These are phyloP conservation scores for Moxostoma hubbsi DNA, from an alignment of 2,797 vertebrate species.

Conservation along the genomic window DNA sequence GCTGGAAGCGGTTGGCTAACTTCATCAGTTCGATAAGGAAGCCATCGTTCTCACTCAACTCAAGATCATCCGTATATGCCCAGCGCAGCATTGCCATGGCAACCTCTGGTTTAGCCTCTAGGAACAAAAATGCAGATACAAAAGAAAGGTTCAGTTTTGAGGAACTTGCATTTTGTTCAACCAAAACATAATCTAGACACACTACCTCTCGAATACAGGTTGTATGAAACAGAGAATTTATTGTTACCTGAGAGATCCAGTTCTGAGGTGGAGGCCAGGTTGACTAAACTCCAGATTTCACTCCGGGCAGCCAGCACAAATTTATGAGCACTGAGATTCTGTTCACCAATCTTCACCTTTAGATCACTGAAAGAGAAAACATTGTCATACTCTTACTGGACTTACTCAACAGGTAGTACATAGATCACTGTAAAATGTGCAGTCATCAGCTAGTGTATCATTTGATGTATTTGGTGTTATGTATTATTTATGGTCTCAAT, in stretches of 20 bases:
- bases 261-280: slow-evolving; percentile 85
- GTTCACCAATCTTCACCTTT: slow-evolving; percentile 88
- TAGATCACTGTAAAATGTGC: background rate
- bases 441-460: background rate
- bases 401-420: slow-evolving; percentile 7
- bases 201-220: background rate
- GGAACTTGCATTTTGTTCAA: background rate
- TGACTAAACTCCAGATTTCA: slow-evolving; percentile 91
- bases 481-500: background rate
- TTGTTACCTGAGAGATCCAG: slow-evolving; percentile 93
- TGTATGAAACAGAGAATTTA: background rate
- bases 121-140: background rate
- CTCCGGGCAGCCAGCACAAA: slow-evolving; percentile 96
- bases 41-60: slow-evolving; percentile 89
- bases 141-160: background rate
- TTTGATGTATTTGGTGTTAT: slow-evolving; percentile 6
- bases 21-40: slow-evolving; percentile 98
- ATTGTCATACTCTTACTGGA: background rate
- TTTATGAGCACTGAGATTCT: slow-evolving; percentile 87
- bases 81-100: slow-evolving; percentile 94
- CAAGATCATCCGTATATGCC: slow-evolving; percentile 95
- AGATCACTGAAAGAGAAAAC: slow-evolving; percentile 82
- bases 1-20: slow-evolving; percentile 95
- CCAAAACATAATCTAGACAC: background rate
- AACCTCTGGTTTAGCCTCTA: slow-evolving; percentile 93